Evolutionary conservation across 2,888 invertebrate genomes (phyloP).

Genomic region (Epirrhoe tristata): DNA sequence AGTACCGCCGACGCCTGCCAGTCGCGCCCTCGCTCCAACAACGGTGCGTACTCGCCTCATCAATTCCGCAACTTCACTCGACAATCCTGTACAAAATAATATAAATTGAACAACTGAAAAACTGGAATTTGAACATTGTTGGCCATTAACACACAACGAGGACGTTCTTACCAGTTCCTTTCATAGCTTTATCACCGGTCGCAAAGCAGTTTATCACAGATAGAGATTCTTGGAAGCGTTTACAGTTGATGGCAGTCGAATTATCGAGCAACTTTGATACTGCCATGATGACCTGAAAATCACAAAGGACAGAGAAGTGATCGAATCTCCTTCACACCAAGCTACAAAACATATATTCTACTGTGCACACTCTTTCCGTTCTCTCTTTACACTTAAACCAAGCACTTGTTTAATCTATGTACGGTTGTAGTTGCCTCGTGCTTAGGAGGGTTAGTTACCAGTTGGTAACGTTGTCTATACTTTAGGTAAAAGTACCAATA

Average conservation of each 20-base stretch:
- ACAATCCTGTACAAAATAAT: constrained; percentile 86
- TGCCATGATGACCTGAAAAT: constrained; percentile 94
- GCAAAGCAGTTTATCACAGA: constrained; percentile 97
- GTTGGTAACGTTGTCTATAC: no score
- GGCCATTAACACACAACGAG: background rate
- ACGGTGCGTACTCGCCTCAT: constrained; percentile 97
- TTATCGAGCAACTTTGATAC: constrained; percentile 97
- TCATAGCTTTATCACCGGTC: constrained; percentile 96
- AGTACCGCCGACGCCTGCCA: constrained; percentile 91
- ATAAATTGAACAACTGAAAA: background rate
- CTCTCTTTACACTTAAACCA: no score
- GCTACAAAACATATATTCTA: no score
- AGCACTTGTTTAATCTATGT: no score
- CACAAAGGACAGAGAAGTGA: background rate
- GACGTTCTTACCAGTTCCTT: constrained; percentile 89
- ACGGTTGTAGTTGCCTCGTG: no score
- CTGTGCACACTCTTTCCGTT: no score
- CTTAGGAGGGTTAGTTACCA: no score
- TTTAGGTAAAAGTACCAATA: no score
- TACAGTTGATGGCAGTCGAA: constrained; percentile 95
- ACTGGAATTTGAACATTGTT: background rate
- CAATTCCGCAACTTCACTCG: constrained; percentile 96
- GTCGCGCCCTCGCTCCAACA: constrained; percentile 96
- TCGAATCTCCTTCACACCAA: background rate
- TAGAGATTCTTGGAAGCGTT: constrained; percentile 97